These are phyloP conservation scores for Thomomys bottae DNA, from an alignment of 2,113 vertebrate species.

Conservation along the genomic window DNA sequence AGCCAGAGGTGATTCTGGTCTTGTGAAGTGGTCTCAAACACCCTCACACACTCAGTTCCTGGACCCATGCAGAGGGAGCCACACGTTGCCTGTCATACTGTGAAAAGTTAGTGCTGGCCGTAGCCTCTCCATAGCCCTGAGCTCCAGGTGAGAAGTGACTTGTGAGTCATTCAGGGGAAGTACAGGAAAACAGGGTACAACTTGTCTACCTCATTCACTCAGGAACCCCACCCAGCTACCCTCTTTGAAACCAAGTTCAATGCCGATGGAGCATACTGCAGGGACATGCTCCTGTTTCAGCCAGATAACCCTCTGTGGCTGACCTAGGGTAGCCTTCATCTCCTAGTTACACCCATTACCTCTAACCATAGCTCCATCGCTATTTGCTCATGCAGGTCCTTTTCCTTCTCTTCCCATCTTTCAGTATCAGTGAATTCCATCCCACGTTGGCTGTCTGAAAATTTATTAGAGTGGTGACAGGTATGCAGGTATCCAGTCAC, in stretches of 20 bases:
- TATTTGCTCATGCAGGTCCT: too few species aligned
- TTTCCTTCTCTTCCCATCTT: background rate
- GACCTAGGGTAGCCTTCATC: background rate
- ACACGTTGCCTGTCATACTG: too few species aligned
- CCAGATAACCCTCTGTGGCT: too few species aligned
- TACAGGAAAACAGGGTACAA: background rate
- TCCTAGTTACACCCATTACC: background rate
- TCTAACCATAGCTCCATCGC: background rate
- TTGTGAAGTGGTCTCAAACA: background rate
- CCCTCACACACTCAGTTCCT: too few species aligned
- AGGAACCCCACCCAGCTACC: background rate
- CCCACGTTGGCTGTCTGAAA: background rate
- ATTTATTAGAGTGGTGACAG: background rate
- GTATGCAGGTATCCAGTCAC: fast-evolving
- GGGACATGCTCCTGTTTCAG: too few species aligned
- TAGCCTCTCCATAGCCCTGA: background rate
- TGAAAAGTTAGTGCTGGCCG: background rate
- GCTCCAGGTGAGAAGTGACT: background rate
- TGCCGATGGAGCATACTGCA: background rate
- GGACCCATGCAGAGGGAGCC: background rate
- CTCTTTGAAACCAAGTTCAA: background rate
- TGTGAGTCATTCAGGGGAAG: background rate
- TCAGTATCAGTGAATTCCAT: background rate
- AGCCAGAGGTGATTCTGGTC: too few species aligned
- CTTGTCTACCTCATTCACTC: background rate